phyloP scores from a whole-genome alignment of 2,113 vertebrate genomes.

The Colistium nudipinnis region DNA sequence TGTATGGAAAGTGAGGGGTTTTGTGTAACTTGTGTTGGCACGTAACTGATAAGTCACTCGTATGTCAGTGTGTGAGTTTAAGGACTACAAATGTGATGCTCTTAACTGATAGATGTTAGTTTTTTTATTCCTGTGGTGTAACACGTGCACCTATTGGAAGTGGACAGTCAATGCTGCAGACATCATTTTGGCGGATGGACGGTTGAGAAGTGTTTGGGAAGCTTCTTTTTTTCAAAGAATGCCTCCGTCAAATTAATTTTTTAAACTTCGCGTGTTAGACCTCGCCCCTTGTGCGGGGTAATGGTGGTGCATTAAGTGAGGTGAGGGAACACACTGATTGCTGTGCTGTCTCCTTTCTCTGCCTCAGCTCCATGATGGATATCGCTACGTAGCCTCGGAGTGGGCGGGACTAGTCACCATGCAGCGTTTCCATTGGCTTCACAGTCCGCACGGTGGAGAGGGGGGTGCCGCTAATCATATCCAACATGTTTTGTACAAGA shows the following conservation, averaged over 20 bases:
- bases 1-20: not conserved
- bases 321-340: conserved; percentile 70
- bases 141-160: conserved; percentile 7
- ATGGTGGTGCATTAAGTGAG: conserved; percentile 67
- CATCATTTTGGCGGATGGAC: not conserved
- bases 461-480: conserved; percentile 99
- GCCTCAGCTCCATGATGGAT: conserved; percentile 87
- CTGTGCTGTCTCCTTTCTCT: conserved; percentile 73
- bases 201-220: no score
- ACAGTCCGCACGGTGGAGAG: conserved; percentile 87
- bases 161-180: conserved; percentile 8
- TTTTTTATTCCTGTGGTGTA: conserved; percentile 12
- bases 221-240: not conserved
- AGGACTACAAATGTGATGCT: not conserved
- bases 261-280: conserved; percentile 40
- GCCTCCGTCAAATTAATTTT: not conserved
- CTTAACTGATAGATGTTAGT: not conserved
- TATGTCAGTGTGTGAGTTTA: not conserved
- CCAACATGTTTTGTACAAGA: conserved; percentile 99
- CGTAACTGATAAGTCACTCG: not conserved
- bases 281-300: conserved; percentile 40
- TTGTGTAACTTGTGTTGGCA: not conserved
- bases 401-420: conserved; percentile 89
- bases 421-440: conserved; percentile 92
- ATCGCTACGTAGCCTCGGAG: conserved; percentile 88